Percentiles rank a stretch among this genome's conserved stretches.
Evolutionary conservation across 2,888 invertebrate species (phyloP).

Genomic region (Lasioglossum leucozonium): DNA sequence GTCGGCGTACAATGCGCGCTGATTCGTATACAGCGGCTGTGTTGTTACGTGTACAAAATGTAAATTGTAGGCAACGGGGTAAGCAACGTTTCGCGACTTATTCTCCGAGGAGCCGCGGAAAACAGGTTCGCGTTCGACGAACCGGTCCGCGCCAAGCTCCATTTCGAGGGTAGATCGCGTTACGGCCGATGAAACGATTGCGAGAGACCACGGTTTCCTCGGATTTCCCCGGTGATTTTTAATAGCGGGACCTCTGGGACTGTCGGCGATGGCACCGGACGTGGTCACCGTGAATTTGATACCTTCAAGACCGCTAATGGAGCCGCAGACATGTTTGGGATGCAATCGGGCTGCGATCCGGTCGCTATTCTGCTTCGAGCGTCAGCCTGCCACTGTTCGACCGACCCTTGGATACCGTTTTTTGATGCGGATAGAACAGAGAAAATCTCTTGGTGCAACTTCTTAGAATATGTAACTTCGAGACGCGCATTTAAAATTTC

Average conservation of each 20-base stretch:
- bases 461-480: too few relatives aligned
- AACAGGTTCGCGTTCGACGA: neutral
- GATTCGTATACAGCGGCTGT: neutral
- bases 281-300: constrained; percentile 7
- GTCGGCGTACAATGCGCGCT: neutral
- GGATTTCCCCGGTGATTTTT: constrained; percentile 10
- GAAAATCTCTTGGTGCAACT: too few relatives aligned
- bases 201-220: constrained; percentile 21
- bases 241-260: neutral
- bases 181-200: constrained; percentile 19
- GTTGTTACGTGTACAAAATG: constrained; percentile 9
- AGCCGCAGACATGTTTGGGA: neutral
- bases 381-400: too few relatives aligned
- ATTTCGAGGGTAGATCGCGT: constrained; percentile 4
- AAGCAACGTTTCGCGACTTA: constrained; percentile 9
- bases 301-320: constrained; percentile 21
- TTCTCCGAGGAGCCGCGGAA: neutral
- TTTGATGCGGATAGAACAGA: too few relatives aligned
- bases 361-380: neutral
- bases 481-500: too few relatives aligned
- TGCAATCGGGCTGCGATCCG: neutral
- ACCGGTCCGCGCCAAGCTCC: neutral
- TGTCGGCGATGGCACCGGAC: neutral
- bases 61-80: neutral
- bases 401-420: too few relatives aligned